Base-by-base conservation (phyloP, 2,113 vertebrate species). In the Pleuronectes platessa region DNA sequence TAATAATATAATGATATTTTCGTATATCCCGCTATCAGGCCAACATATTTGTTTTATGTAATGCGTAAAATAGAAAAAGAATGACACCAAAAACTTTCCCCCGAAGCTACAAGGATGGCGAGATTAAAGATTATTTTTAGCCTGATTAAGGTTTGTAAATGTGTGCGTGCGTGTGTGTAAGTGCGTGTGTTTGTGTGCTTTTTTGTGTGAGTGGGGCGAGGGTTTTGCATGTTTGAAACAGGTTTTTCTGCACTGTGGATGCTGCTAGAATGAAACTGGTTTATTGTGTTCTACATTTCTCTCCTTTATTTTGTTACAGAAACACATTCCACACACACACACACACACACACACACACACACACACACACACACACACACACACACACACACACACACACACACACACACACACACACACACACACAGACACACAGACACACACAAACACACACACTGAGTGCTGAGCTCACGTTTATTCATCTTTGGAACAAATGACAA, bases 261-360 rank as follows among this genome's bases (percentile, higher is more conserved):
- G 9, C 35, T 37, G 35, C 61, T 81, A 20, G 18, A 72, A 68
- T 56, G 61, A 82, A 87, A 79, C 75, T 13, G 37, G 70, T 76
- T 77, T 74, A 83, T 68, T 78, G 1, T 64, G 53, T 76, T 86
- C 21, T 82, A 69, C 40, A 21, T 86, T 20, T 21, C 55, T 63
- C 61, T 71, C 17, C 45, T 81, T 63, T 1, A 24, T 63, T 13
- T 53, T 71, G 45, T 70, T 67, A 49, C n/a, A 65, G 24, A n/a
- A 61, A 78, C 27, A 47, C 4, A 58, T 5, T 40, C 60, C 59
- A 14, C 14, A 5, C 14, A 49, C 15, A 49, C 14, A 49, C 14
- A 49, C 15, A 49, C 47, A 49, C 47, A 49, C 31, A 31, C 6
- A 31, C 27, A 31, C 27, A 27, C 27, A 27, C 27, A 27, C 27